Conservation (phyloP, 1,140 invertebrate genomes). For the Galendromus occidentalis region DNA sequence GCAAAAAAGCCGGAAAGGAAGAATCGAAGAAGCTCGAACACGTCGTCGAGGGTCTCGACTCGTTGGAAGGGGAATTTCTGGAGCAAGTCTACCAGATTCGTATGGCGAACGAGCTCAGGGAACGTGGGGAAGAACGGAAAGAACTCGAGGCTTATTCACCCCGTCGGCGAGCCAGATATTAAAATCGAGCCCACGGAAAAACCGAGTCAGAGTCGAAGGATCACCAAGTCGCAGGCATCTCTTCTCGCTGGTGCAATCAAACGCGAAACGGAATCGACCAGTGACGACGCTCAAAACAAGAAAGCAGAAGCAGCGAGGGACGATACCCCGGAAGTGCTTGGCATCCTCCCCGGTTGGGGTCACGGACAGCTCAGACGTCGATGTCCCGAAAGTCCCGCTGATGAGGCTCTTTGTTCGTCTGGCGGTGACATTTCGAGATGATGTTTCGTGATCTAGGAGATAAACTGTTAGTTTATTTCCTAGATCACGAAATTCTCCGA, state of each 20-base stretch:
- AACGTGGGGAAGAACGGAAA: slow-evolving; percentile 56
- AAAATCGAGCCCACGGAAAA: neutral
- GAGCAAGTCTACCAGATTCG: slow-evolving; percentile 67
- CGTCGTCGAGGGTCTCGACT: slow-evolving; percentile 77
- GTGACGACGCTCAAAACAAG: neutral
- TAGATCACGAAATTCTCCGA: too few species aligned
- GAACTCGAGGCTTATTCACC: slow-evolving; percentile 38
- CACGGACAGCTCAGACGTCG: slow-evolving; percentile 1
- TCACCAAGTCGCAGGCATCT: slow-evolving; percentile 23
- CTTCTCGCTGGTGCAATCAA: slow-evolving; percentile 26
- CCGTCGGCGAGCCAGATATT: neutral
- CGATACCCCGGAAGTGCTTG: slow-evolving; percentile 15
- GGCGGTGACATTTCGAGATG: neutral
- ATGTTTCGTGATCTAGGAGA: neutral
- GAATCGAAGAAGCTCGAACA: slow-evolving; percentile 83
- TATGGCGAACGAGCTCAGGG: slow-evolving; percentile 55
- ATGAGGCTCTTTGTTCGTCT: neutral
- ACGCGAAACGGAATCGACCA: slow-evolving; percentile 19
- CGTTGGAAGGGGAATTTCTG: slow-evolving; percentile 81
- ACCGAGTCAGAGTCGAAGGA: neutral
- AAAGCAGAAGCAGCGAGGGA: neutral
- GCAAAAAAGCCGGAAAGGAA: slow-evolving; percentile 77
- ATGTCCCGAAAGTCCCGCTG: neutral
- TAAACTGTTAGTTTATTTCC: too few species aligned
- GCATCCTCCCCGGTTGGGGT: slow-evolving; percentile 18